Conservation (phyloP, 1,140 invertebrate genomes). For the Aricia agestis region DNA sequence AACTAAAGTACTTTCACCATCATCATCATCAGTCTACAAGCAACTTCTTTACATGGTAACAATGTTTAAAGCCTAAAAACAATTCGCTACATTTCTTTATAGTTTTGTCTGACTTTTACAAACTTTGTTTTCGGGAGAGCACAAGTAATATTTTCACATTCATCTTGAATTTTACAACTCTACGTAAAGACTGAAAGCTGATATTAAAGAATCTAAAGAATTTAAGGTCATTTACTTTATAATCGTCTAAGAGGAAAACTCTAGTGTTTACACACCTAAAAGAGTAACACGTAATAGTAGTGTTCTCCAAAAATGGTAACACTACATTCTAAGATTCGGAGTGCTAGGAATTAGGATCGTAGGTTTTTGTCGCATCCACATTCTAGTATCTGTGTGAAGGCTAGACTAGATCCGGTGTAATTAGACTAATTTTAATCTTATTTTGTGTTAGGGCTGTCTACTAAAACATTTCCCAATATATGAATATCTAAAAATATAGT, state of each 20-base stretch:
- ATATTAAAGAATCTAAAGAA: background rate
- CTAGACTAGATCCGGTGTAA: background rate
- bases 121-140: too few species aligned
- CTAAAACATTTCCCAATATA: too few species aligned
- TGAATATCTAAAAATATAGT: too few species aligned
- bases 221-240: background rate
- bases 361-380: background rate
- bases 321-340: background rate
- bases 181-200: background rate
- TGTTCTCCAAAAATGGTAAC: background rate
- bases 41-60: too few species aligned
- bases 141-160: background rate
- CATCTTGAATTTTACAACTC: background rate
- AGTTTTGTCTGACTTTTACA: too few species aligned
- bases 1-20: too few species aligned
- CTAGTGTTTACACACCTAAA: background rate
- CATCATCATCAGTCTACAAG: too few species aligned
- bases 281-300: background rate
- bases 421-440: background rate
- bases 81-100: too few species aligned
- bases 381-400: conserved; percentile 8
- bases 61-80: too few species aligned
- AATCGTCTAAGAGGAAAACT: background rate
- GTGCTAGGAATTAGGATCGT: background rate
- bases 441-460: background rate